phyloP scores from a whole-genome alignment of 2,113 vertebrate species.

The Sinocyclocheilus anshuiensis region DNA sequence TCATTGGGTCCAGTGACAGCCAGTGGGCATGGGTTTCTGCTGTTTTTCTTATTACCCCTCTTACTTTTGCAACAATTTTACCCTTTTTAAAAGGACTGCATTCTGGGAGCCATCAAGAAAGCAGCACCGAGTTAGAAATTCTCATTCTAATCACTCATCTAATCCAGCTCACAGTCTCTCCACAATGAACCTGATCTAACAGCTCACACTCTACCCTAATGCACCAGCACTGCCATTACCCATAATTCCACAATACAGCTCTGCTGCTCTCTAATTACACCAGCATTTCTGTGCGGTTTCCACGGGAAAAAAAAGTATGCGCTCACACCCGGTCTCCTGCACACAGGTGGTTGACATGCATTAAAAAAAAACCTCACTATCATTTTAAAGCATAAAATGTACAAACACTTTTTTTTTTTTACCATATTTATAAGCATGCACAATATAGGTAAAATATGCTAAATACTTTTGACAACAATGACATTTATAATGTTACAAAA shows the following conservation, averaged over 20 bases:
- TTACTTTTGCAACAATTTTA: slow-evolving; percentile 16
- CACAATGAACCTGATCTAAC: slow-evolving; percentile 37
- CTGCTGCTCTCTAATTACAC: slow-evolving; percentile 51
- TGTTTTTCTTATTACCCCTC: neutral
- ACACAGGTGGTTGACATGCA: neutral
- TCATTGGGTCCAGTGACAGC: slow-evolving; percentile 8
- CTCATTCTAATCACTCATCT: slow-evolving; percentile 41
- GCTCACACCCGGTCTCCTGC: neutral
- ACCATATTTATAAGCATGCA: neutral
- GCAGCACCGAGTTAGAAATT: neutral
- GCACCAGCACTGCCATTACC: slow-evolving; percentile 27
- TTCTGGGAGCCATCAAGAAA: slow-evolving; percentile 14
- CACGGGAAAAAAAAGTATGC: neutral
- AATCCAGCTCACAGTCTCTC: slow-evolving; percentile 37
- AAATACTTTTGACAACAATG: too few species aligned
- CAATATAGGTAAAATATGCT: neutral
- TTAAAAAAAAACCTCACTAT: neutral
- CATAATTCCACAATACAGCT: slow-evolving; percentile 21
- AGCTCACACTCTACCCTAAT: neutral
- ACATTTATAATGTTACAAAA: too few species aligned
- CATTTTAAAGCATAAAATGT: neutral
- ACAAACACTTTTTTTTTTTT: neutral
- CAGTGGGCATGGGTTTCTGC: neutral
- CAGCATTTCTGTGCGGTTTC: slow-evolving; percentile 28
- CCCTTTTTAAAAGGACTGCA: neutral